A percentile compares a stretch with the other conserved stretches of the same genome.
Evolutionary conservation across 2,113 vertebrate genomes (phyloP).

Genomic region (Machaerirhynchus nigripectus): DNA sequence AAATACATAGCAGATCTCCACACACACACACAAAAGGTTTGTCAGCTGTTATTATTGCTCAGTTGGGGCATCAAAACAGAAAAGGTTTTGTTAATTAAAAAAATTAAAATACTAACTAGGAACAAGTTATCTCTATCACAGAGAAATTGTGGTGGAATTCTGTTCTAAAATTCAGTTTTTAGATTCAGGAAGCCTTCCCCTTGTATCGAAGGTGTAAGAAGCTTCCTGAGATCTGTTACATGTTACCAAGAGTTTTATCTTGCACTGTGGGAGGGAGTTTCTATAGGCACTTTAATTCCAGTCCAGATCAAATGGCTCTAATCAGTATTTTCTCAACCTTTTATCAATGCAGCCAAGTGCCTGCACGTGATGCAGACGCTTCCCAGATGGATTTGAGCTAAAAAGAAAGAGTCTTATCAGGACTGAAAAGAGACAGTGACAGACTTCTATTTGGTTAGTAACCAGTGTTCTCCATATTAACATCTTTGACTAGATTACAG

Average conservation of each 20-base stretch:
- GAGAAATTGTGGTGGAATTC: neutral
- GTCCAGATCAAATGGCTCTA: neutral
- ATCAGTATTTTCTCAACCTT: neutral
- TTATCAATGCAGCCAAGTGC: neutral
- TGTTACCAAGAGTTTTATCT: neutral
- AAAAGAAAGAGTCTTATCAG: neutral
- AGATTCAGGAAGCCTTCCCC: neutral
- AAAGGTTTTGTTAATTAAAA: neutral
- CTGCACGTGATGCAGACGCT: neutral
- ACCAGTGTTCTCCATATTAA: neutral
- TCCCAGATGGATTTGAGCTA: neutral
- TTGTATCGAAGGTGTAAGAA: neutral
- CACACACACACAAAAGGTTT: neutral
- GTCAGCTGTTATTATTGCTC: neutral
- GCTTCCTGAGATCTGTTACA: neutral
- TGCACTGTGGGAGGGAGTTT: neutral
- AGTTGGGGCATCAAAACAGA: neutral
- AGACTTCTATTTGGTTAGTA: neutral
- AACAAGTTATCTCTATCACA: neutral
- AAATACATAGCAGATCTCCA: neutral
- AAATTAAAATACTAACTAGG: neutral
- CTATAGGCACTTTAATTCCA: neutral
- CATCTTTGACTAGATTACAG: neutral
- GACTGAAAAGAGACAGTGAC: neutral
- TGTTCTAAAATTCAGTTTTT: neutral